Conservation (phyloP, 2,888 invertebrate species). For the Dasypogon diadema region DNA sequence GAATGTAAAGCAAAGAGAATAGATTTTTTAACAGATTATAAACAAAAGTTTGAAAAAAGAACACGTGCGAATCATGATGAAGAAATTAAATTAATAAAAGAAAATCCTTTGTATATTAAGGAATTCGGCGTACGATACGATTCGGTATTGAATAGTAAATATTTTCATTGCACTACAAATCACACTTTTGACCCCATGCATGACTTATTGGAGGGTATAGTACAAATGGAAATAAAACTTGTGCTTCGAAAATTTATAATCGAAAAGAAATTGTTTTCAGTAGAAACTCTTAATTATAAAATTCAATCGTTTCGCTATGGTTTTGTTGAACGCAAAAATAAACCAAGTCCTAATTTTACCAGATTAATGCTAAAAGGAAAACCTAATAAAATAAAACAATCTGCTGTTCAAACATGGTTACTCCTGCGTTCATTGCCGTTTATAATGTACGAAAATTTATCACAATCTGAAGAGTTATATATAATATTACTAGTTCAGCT, state of each 20-base stretch:
- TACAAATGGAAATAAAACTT: constrained; percentile 24
- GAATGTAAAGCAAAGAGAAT: not conserved
- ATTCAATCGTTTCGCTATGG: constrained; percentile 30
- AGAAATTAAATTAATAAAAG: not conserved
- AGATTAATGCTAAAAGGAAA: not conserved
- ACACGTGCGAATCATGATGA: not conserved
- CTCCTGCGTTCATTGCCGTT: constrained; percentile 39
- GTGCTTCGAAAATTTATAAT: constrained; percentile 16
- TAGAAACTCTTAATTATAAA: not conserved
- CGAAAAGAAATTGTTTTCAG: constrained; percentile 3
- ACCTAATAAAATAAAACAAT: constrained; percentile 26
- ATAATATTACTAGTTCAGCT: not conserved
- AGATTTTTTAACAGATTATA: not conserved
- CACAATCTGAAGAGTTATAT: constrained; percentile 14
- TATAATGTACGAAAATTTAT: constrained; percentile 9
- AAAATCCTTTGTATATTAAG: not conserved
- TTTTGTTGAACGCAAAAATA: constrained; percentile 8
- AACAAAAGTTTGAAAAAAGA: not conserved
- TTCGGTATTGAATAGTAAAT: not conserved
- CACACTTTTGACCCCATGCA: constrained; percentile 20
- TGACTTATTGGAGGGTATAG: constrained; percentile 14
- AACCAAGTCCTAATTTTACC: constrained; percentile 22
- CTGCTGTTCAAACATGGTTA: constrained; percentile 29
- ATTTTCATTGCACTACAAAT: constrained; percentile 4
- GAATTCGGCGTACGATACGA: not conserved